Conservation (phyloP, 1,140 invertebrate genomes). For the Zelostemma sp. region DNA sequence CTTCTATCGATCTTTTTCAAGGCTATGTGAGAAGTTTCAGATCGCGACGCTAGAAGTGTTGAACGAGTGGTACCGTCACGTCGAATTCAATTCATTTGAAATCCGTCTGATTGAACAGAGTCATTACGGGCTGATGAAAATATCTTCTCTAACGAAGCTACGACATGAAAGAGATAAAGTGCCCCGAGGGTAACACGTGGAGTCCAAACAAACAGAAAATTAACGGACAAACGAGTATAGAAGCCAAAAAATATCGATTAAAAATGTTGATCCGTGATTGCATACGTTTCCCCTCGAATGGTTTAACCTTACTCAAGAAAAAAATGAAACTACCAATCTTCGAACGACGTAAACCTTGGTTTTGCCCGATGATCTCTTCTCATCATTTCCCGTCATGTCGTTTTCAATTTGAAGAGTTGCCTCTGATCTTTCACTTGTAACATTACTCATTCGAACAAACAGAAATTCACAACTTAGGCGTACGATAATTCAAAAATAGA, state of each 20-base stretch:
- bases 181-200: constrained; percentile 1
- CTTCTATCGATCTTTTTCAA: constrained; percentile 45
- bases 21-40: constrained; percentile 46
- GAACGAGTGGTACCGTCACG: constrained; percentile 4
- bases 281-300: constrained; percentile 19
- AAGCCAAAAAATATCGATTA: constrained; percentile 25
- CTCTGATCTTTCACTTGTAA: constrained; percentile 9
- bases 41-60: constrained; percentile 7
- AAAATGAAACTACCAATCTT: constrained; percentile 12
- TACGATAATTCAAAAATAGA: neutral
- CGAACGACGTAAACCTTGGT: constrained; percentile 7
- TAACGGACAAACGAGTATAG: constrained; percentile 3
- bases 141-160: constrained; percentile 20
- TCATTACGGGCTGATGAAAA: constrained; percentile 16
- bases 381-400: neutral
- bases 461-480: neutral
- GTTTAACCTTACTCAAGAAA: constrained; percentile 13
- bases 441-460: neutral
- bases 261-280: constrained; percentile 25
- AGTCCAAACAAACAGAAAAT: constrained; percentile 6
- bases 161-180: constrained; percentile 1
- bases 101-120: constrained; percentile 20
- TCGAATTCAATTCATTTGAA: constrained; percentile 12
- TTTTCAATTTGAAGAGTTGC: constrained; percentile 13
- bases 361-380: constrained; percentile 2